Percentiles rank a stretch among this genome's conserved stretches.
Evolutionary conservation across 2,888 invertebrate species (phyloP).

Genomic region (Operophtera brumata): DNA sequence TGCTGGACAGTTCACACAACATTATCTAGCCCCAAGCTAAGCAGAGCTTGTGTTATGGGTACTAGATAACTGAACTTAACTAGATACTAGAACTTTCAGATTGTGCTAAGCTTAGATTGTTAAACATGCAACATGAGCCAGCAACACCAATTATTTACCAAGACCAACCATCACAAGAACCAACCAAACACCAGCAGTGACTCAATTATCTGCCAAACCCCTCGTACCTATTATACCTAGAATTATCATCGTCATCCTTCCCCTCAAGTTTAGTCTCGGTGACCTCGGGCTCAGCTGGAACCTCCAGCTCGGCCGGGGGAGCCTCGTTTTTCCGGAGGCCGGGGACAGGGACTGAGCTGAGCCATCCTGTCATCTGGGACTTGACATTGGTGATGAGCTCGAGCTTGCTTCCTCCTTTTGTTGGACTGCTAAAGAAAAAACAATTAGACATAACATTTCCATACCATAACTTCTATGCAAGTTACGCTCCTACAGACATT

Average conservation of each 20-base stretch:
- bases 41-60: too few species aligned
- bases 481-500: too few species aligned
- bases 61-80: too few species aligned
- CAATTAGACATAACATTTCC: not conserved
- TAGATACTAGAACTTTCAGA: too few species aligned
- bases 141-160: not conserved
- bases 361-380: slow-evolving; percentile 92
- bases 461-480: too few species aligned
- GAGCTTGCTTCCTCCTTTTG: slow-evolving; percentile 85
- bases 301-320: slow-evolving; percentile 71
- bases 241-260: slow-evolving; percentile 93
- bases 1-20: too few species aligned
- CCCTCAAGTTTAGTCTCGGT: slow-evolving; percentile 63
- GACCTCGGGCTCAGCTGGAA: slow-evolving; percentile 68
- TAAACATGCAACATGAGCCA: too few species aligned
- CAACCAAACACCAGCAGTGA: slow-evolving; percentile 47
- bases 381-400: slow-evolving; percentile 94
- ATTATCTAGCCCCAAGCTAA: too few species aligned
- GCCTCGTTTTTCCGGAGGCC: slow-evolving; percentile 86
- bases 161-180: slow-evolving; percentile 16
- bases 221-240: slow-evolving; percentile 89
- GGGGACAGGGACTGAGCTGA: slow-evolving; percentile 87
- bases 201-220: slow-evolving; percentile 80
- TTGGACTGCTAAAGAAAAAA: slow-evolving; percentile 79
- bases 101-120: too few species aligned